A percentile compares a stretch with the other conserved stretches of the same genome.
Conservation (phyloP, 2,797 vertebrate species). For the Streptopelia turtur region DNA sequence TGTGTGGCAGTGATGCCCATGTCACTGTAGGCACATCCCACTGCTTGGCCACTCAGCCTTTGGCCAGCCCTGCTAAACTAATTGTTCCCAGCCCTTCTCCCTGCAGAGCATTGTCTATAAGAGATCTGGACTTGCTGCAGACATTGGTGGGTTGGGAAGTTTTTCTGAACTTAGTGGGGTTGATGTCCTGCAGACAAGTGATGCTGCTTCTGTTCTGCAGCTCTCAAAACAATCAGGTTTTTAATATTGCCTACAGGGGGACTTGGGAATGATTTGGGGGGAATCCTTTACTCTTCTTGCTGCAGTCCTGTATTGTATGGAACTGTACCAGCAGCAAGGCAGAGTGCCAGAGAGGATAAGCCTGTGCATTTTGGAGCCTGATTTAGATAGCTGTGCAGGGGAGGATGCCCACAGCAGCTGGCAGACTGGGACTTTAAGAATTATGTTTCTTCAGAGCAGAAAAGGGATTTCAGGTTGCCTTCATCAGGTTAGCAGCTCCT, state of each 20-base stretch:
- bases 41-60: neutral
- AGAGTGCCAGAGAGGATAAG: neutral
- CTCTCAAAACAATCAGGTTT: neutral
- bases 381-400: neutral
- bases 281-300: neutral
- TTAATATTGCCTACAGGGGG: neutral
- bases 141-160: neutral
- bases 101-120: accelerated
- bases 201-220: neutral
- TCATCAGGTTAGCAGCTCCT: neutral
- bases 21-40: neutral
- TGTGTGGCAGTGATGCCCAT: neutral
- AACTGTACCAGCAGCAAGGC: neutral
- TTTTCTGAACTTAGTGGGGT: neutral
- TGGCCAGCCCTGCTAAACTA: neutral
- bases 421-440: neutral
- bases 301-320: neutral
- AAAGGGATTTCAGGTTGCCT: neutral
- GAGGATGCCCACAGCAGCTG: neutral
- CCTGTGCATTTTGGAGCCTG: neutral
- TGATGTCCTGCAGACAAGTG: neutral
- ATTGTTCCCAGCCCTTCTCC: neutral
- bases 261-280: neutral
- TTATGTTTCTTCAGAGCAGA: neutral
- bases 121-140: neutral